phyloP scores from a whole-genome alignment of 2,797 vertebrate genomes.

The Meda fulgida region DNA sequence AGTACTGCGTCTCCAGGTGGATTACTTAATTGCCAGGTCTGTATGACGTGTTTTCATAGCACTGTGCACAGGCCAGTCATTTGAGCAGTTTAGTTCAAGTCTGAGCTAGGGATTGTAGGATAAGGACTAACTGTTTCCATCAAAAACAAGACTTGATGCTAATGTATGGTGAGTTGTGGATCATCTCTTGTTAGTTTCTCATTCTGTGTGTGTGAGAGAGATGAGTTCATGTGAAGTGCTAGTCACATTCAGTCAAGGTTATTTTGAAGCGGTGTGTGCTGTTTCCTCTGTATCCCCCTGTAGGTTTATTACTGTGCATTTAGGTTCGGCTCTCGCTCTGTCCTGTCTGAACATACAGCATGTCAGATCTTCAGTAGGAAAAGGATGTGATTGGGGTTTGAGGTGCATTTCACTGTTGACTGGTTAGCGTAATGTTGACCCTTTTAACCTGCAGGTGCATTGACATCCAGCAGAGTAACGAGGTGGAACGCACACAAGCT shows the following conservation, averaged over 20 bases:
- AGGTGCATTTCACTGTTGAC: neutral
- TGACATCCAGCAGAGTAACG: slow-evolving; percentile 99
- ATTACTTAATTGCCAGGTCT: slow-evolving; percentile 98
- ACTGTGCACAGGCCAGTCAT: neutral
- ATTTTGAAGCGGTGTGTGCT: slow-evolving; percentile 13
- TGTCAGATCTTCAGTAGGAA: slow-evolving; percentile 11
- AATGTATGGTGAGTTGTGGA: slow-evolving; percentile 40
- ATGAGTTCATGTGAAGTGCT: slow-evolving; percentile 2
- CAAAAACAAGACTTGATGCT: slow-evolving; percentile 33
- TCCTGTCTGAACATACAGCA: slow-evolving; percentile 15
- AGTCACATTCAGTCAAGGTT: slow-evolving; percentile 46
- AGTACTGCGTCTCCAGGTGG: slow-evolving; percentile 95
- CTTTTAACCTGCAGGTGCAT: slow-evolving; percentile 85
- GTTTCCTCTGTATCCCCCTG: slow-evolving; percentile 22
- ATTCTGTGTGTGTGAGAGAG: slow-evolving; percentile 7
- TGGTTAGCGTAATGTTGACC: neutral
- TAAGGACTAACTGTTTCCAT: neutral
- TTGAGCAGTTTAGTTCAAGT: neutral
- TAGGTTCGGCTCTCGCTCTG: neutral
- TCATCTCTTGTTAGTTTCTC: slow-evolving; percentile 46
- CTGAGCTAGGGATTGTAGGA: neutral
- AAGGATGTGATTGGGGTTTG: neutral
- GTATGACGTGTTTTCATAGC: slow-evolving; percentile 30
- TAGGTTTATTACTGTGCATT: slow-evolving; percentile 12
- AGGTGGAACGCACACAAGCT: slow-evolving; percentile 97